phyloP scores from a whole-genome alignment of 2,888 invertebrate species.

The Pristionchus maxplancki region DNA sequence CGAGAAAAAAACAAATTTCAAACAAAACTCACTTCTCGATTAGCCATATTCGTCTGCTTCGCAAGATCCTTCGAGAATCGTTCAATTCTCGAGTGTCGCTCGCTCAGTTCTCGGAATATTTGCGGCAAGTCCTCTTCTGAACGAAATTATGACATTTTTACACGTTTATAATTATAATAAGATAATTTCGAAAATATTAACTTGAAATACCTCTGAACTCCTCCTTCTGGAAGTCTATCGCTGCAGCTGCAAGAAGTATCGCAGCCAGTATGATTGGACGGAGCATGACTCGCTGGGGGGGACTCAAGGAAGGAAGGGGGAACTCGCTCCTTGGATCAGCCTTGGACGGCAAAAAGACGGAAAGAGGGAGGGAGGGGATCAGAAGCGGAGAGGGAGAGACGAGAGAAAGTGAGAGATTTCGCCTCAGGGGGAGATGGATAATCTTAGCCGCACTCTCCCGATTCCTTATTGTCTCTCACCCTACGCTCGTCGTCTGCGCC shows the following conservation, averaged over 20 bases:
- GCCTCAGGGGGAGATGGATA: neutral
- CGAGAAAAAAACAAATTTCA: too few relatives aligned
- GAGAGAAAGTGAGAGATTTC: slow-evolving; percentile 2
- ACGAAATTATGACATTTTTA: neutral
- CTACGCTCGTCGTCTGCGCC: neutral
- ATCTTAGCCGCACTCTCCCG: neutral
- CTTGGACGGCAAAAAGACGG: slow-evolving; percentile 35
- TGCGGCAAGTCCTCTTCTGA: slow-evolving; percentile 40
- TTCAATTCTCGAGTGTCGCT: slow-evolving; percentile 23
- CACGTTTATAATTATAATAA: too few relatives aligned
- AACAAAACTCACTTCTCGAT: slow-evolving; percentile 26
- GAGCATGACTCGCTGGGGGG: neutral
- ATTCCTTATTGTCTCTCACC: neutral
- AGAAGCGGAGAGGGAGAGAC: neutral
- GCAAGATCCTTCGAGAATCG: slow-evolving; percentile 35
- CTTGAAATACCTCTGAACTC: slow-evolving; percentile 21
- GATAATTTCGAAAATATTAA: neutral
- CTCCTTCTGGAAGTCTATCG: neutral
- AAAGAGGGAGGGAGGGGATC: neutral
- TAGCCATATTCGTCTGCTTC: slow-evolving; percentile 11
- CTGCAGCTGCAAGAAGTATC: neutral
- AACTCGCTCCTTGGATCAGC: slow-evolving; percentile 26
- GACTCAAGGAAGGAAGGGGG: neutral
- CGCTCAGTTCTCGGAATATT: slow-evolving; percentile 32
- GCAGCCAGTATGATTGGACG: neutral